phyloP scores from a whole-genome alignment of 2,797 vertebrate species.

The Darevskia mixta region DNA sequence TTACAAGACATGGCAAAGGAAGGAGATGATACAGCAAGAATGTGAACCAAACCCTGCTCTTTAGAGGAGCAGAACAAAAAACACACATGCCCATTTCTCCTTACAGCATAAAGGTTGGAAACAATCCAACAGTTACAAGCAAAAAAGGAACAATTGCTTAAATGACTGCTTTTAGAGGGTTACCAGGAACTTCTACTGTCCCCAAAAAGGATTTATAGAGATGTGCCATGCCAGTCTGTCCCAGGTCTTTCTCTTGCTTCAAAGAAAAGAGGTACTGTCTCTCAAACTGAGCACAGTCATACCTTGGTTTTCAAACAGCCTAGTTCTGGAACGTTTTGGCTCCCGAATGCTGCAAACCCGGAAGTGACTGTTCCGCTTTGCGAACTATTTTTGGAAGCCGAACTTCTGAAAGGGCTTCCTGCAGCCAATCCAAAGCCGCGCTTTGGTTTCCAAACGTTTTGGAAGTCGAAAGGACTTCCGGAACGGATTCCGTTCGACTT shows the following conservation, averaged over 20 bases:
- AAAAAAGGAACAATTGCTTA: background rate
- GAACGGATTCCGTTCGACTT: too few species aligned
- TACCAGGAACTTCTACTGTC: background rate
- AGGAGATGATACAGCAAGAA: background rate
- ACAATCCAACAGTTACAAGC: background rate
- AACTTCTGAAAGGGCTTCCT: too few species aligned
- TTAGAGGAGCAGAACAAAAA: background rate
- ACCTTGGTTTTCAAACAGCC: too few species aligned
- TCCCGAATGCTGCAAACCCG: too few species aligned
- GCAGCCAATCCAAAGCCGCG: too few species aligned
- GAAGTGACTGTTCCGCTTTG: too few species aligned
- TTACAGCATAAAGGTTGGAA: background rate
- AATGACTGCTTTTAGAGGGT: background rate
- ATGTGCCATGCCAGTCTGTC: background rate
- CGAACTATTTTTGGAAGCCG: too few species aligned
- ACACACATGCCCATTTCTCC: background rate
- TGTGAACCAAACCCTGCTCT: background rate
- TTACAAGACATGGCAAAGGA: background rate
- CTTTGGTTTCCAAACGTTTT: too few species aligned
- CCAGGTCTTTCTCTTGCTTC: background rate
- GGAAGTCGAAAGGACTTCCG: too few species aligned
- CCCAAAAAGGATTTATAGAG: background rate
- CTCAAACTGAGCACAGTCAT: background rate
- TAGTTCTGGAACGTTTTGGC: too few species aligned
- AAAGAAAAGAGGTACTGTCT: background rate